These are phyloP conservation scores for Drosophila murphyi DNA, from an alignment of 1,140 invertebrate genomes.

Conservation along the genomic window DNA sequence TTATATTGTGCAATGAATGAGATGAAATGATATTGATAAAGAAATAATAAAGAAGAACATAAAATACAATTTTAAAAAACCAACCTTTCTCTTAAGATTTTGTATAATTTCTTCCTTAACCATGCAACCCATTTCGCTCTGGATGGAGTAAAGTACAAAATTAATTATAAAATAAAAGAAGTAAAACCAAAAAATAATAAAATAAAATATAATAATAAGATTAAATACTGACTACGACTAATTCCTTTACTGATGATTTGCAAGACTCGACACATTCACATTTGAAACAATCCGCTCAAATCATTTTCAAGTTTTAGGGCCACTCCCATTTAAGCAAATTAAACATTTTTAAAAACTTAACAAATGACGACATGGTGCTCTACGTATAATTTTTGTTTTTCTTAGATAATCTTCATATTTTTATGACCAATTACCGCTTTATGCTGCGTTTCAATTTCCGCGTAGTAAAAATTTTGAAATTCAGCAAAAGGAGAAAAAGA, in stretches of 20 bases:
- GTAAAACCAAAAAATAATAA: slow-evolving; percentile 20
- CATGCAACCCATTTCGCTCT: slow-evolving; percentile 84
- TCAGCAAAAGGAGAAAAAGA: slow-evolving; percentile 75
- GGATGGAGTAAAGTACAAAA: slow-evolving; percentile 40
- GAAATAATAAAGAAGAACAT: slow-evolving; percentile 26
- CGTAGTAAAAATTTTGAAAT: slow-evolving; percentile 84
- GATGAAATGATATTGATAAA: slow-evolving; percentile 29
- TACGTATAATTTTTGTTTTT: slow-evolving; percentile 38
- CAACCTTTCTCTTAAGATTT: slow-evolving; percentile 80
- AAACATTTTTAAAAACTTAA: slow-evolving; percentile 17
- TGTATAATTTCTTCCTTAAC: slow-evolving; percentile 82
- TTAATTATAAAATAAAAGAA: slow-evolving; percentile 25
- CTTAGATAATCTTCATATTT: slow-evolving; percentile 28
- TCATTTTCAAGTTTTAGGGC: background rate
- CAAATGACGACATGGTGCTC: slow-evolving; percentile 59
- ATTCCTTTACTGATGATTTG: too few relatives aligned
- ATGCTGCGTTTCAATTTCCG: slow-evolving; percentile 81
- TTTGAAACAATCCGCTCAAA: too few relatives aligned
- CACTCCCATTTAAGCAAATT: background rate
- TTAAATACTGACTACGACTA: too few relatives aligned
- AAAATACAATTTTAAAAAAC: slow-evolving; percentile 43
- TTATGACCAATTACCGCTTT: slow-evolving; percentile 82
- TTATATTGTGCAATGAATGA: slow-evolving; percentile 6
- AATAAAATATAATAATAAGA: slow-evolving; percentile 13
- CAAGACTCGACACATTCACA: too few relatives aligned